Evolutionary conservation across 2,113 vertebrate species (phyloP), one percentile per base, ranked within the genome.

Genomic region (Trematomus loennbergii): DNA sequence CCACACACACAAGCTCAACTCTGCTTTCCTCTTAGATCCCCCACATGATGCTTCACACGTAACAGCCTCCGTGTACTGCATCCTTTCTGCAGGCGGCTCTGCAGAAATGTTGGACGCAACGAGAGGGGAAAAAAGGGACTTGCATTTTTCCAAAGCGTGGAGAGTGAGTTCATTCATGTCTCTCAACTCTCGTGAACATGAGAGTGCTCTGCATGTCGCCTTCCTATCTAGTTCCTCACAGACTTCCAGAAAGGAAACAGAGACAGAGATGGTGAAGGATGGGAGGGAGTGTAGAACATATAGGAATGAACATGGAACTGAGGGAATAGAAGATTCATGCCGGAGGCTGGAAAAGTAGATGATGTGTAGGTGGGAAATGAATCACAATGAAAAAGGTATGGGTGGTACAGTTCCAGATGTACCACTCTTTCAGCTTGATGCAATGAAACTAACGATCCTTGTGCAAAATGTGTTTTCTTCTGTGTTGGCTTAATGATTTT

Each of bases 171-270:
- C 12, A 13, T n/a, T 81, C 62, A 2, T 67, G 86, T 46, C 63
- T 82, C 81, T 87, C 70, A 82, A 83, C 81, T 79, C 73, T 81
- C 43, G 33, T 78, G 86, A 81, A 64, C 73, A 88, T 75, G 79
- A 82, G 84, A 87, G 79, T 49, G 64, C 65, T 58, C 84, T 83
- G 89, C 82, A 81, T 86, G 84, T 87, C 75, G 68, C 87, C 79
- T 86, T 88, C 90, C 82, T 72, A 86, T 87, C 84, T 83, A 83
- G 84, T 79, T 75, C 76, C 83, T 83, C 81, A 73, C 78, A 82
- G 77, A 64, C 66, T 83, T 79, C 75, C 66, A 87, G 73, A 85
- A 50, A 88, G 66, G 78, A 86, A 81, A 83, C 69, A 83, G 72
- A 81, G 63, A 77, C 73, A 71, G 64, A 63, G 76, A 70, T 62